A percentile compares a stretch with the other conserved stretches of the same genome.
Conservation (phyloP, 92 coral and sea anemone species). For the Porites lobata region DNA sequence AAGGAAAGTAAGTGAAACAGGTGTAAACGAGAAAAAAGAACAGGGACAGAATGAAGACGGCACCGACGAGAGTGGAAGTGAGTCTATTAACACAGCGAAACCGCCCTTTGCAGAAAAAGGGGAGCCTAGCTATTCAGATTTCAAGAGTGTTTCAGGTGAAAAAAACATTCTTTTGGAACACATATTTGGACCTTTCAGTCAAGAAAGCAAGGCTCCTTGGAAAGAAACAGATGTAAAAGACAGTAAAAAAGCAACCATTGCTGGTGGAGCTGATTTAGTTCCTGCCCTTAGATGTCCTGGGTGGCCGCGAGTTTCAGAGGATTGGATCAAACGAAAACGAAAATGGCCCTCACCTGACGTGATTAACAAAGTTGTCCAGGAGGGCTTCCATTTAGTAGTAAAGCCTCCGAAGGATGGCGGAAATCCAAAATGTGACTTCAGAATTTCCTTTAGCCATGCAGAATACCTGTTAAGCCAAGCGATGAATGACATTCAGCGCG, state of each 20-base stretch:
- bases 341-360: constrained; percentile 76
- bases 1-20: not conserved
- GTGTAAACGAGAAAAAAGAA: not conserved
- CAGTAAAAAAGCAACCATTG: not conserved
- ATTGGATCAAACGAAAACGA: constrained; percentile 80
- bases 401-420: constrained; percentile 60
- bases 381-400: constrained; percentile 77
- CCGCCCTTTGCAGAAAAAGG: not conserved
- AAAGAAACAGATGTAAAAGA: not conserved
- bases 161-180: not conserved
- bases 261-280: constrained; percentile 60
- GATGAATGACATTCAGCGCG: constrained; percentile 70
- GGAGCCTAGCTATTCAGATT: not conserved
- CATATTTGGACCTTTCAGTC: not conserved
- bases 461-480: constrained; percentile 75
- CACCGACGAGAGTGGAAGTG: not conserved
- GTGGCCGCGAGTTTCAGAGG: constrained; percentile 77
- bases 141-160: not conserved
- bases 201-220: not conserved
- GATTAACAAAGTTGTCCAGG: constrained; percentile 49
- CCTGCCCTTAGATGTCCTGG: constrained; percentile 77
- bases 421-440: constrained; percentile 65
- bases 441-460: constrained; percentile 84
- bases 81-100: not conserved
- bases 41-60: not conserved